These are phyloP conservation scores for Holothuria leucospilota DNA, from an alignment of 53 echinoderm and acorn worm genomes.

Conservation along the genomic window DNA sequence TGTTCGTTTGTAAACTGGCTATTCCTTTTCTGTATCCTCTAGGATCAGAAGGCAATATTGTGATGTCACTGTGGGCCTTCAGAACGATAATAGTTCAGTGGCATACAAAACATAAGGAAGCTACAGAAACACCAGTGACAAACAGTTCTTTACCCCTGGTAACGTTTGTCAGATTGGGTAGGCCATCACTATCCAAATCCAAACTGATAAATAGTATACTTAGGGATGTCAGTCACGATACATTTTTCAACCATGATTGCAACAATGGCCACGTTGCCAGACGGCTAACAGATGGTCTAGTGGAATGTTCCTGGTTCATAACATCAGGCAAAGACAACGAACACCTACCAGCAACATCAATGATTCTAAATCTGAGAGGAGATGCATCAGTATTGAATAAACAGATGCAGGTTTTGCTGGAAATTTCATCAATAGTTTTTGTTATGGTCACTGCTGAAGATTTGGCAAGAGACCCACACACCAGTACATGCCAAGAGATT, in stretches of 20 bases:
- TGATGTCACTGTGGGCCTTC: constrained; percentile 44
- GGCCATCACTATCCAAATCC: constrained; percentile 37
- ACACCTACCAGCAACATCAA: constrained; percentile 36
- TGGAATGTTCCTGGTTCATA: constrained; percentile 42
- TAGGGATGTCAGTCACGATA: constrained; percentile 31
- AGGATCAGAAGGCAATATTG: constrained; percentile 24
- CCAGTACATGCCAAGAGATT: neutral
- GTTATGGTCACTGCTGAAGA: constrained; percentile 36
- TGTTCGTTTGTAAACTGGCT: constrained; percentile 59
- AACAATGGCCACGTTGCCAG: constrained; percentile 21
- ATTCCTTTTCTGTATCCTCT: constrained; percentile 47
- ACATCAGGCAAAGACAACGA: constrained; percentile 28
- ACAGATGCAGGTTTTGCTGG: constrained; percentile 45
- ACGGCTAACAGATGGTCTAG: constrained; percentile 55
- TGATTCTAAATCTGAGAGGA: constrained; percentile 47
- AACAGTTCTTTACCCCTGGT: neutral
- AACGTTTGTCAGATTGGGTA: constrained; percentile 37
- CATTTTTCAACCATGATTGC: constrained; percentile 48
- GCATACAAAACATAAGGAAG: too few species aligned
- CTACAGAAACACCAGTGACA: constrained; percentile 2
- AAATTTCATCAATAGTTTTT: constrained; percentile 53
- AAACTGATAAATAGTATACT: constrained; percentile 46
- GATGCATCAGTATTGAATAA: constrained; percentile 33
- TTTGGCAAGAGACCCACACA: neutral
- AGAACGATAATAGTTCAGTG: constrained; percentile 44